Percentiles rank a stretch among this genome's conserved stretches.
Conservation (phyloP, 1,140 invertebrate genomes). For the Lithobius niger region DNA sequence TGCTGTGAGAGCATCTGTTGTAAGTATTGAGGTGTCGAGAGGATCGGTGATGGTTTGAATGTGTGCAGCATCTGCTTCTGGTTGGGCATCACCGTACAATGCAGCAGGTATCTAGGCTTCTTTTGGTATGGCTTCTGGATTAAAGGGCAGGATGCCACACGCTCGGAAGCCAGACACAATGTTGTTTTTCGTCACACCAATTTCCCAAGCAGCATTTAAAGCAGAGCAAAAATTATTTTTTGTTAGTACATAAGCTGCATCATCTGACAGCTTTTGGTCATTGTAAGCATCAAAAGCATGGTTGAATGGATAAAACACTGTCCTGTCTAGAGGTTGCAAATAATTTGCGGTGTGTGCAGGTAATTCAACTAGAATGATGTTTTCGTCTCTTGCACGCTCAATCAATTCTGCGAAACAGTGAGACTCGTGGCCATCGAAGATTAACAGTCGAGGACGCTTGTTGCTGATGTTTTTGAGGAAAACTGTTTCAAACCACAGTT, state of each 20-base stretch:
- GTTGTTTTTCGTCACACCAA: constrained; percentile 19
- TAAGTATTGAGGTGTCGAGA: too few relatives aligned
- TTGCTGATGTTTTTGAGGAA: constrained; percentile 5
- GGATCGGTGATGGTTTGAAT: too few relatives aligned
- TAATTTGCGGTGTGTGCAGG: constrained; percentile 12
- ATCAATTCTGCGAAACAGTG: constrained; percentile 13
- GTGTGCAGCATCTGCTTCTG: too few relatives aligned
- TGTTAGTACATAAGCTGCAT: background rate
- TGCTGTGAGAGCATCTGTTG: too few relatives aligned
- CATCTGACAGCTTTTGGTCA: background rate
- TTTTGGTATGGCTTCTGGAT: constrained; percentile 23
- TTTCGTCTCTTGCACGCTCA: constrained; percentile 10
- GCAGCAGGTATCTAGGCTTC: constrained; percentile 22
- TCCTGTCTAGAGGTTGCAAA: constrained; percentile 9
- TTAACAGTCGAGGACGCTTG: constrained; percentile 8
- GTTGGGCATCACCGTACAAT: constrained; percentile 13
- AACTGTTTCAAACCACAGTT: background rate
- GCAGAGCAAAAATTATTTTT: background rate
- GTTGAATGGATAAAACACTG: background rate
- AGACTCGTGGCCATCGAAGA: constrained; percentile 13
- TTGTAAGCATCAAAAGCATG: background rate
- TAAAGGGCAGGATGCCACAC: constrained; percentile 23
- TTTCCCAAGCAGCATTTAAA: constrained; percentile 18
- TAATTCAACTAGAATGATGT: constrained; percentile 9
- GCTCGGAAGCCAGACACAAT: constrained; percentile 23